Base-by-base conservation (phyloP, 2,888 invertebrate species). In the Balanococcus diminutus region DNA sequence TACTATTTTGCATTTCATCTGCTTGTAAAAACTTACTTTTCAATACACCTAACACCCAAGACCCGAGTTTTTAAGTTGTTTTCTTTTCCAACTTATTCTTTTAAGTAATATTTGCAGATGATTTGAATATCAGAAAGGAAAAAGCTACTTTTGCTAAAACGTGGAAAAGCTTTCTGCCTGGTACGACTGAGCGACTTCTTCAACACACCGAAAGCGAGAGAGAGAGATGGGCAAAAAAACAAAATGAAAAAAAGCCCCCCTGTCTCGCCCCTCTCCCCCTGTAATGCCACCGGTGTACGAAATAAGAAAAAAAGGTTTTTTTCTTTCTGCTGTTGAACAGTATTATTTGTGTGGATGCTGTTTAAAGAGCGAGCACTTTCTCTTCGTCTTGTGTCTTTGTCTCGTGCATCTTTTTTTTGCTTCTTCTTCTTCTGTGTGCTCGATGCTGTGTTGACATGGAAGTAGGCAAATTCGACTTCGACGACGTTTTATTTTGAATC, bases 51-150 rank as follows among this genome's bases (percentile, higher is more conserved):
- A 84, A 84, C 84, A 84, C 84, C 72, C 36, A 25, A 84, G 84
- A n/a, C n/a, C n/a, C n/a, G n/a, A n/a, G n/a, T n/a, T 84, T 84
- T 39, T 72, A 84, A 84, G 84, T 84, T 84, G 84, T 84, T 84
- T 84, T 84, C 84, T 84, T 84, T 84, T 75, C 72, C 84, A 67
- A 72, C 84, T 84, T 84, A 84, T 84, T 84, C 84, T 84, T 84
- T 84, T 84, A 84, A 84, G 84, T 84, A 84, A 84, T 84, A 84
- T 84, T 84, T 84, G 84, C 84, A 84, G 75, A 84, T 84, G 72
- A 84, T 84, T 84, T 84, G 84, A 84, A 84, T 84, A 84, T 84
- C 84, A 84, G 84, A 67, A 84, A 72, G 72, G 84, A 84, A 56
- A 22, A 56, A 84, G 84, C 67, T 84, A 84, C 61, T 84, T 84